Evolutionary conservation across 2,888 invertebrate genomes (phyloP).

Genomic region (Drosophila mayaguana): DNA sequence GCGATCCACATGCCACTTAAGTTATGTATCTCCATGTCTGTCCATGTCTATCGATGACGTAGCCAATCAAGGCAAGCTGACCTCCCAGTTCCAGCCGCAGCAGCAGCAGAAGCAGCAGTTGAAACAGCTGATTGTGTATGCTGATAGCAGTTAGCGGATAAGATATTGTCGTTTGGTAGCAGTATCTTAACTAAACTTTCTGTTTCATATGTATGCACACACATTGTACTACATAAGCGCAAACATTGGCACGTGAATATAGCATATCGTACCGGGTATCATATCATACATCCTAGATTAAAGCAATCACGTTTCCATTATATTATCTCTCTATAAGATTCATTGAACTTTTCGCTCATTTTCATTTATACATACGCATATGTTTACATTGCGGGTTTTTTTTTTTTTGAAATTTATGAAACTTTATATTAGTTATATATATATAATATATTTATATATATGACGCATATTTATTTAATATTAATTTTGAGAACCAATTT

Average conservation of each 20-base stretch:
- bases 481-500: background rate
- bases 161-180: constrained; percentile 74
- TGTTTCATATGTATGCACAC: constrained; percentile 45
- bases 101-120: constrained; percentile 48
- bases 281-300: constrained; percentile 61
- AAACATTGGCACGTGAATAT: constrained; percentile 68
- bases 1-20: constrained; percentile 21
- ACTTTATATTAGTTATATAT: no score
- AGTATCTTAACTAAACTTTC: constrained; percentile 80
- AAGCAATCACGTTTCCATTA: constrained; percentile 63
- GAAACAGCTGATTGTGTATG: constrained; percentile 67
- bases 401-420: no score
- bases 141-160: constrained; percentile 76
- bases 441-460: background rate
- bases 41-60: constrained; percentile 68
- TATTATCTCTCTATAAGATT: constrained; percentile 59
- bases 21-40: constrained; percentile 41
- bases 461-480: background rate
- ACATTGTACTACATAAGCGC: constrained; percentile 38
- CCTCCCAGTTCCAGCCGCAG: constrained; percentile 49
- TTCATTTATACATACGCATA: background rate
- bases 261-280: constrained; percentile 48
- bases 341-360: constrained; percentile 60
- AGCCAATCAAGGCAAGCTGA: constrained; percentile 47
- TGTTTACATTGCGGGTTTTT: background rate